Conservation (phyloP, 2,113 vertebrate genomes). For the Micromys minutus region DNA sequence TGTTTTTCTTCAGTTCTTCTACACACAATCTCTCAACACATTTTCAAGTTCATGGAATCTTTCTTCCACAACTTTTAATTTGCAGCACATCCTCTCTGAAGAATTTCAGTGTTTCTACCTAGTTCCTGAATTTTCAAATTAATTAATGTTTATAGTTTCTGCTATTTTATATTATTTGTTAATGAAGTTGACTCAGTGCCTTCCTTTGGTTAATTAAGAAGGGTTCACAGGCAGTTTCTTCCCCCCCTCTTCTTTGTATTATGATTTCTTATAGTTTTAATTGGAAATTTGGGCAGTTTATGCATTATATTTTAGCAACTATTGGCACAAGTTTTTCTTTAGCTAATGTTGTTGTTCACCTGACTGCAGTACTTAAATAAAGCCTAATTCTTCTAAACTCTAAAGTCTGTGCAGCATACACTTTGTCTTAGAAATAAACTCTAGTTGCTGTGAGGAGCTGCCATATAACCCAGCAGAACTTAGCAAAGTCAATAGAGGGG, state of each 20-base stretch:
- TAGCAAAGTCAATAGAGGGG: no score
- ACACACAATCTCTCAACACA: not conserved
- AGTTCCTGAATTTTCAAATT: not conserved
- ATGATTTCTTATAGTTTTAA: not conserved
- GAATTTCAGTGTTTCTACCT: not conserved
- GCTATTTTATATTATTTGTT: not conserved
- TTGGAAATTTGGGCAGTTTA: not conserved
- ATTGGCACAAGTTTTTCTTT: not conserved
- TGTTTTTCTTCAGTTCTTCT: not conserved
- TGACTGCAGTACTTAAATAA: not conserved
- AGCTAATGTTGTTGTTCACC: not conserved
- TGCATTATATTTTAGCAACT: not conserved
- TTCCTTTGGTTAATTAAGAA: not conserved
- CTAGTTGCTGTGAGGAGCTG: not conserved
- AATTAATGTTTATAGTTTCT: not conserved
- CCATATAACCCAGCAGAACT: not conserved
- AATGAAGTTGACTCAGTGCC: no score
- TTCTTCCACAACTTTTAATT: not conserved
- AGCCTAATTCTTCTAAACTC: not conserved
- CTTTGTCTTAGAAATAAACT: not conserved
- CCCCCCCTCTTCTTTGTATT: not conserved
- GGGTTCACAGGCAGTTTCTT: not conserved
- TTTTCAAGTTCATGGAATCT: not conserved
- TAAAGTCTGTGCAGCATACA: not conserved
- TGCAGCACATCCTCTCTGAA: not conserved